Evolutionary conservation across 2,113 vertebrate species (phyloP).

Genomic region (human): GRCh38 chr4:3343001-3343500

Average conservation of each 20-base stretch:
- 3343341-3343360: rapidly evolving
- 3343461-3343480: not conserved
- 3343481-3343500: not conserved
- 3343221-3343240: not conserved
- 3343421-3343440: not conserved
- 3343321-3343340: rapidly evolving
- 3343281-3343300: not conserved
- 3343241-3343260: not conserved
- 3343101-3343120: not conserved
- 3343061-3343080: not conserved
- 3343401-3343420: rapidly evolving
- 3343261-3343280: rapidly evolving
- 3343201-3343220: rapidly evolving
- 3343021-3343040: slow-evolving; percentile 95
- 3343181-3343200: rapidly evolving
- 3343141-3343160: rapidly evolving
- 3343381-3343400: rapidly evolving
- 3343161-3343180: not conserved
- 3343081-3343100: too few species aligned
- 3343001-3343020: slow-evolving; percentile 92
- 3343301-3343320: not conserved
- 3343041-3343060: slow-evolving; percentile 94
- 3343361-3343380: rapidly evolving
- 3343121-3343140: too few species aligned
- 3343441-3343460: not conserved